phyloP scores from a whole-genome alignment of 2,113 vertebrate species.

The Actinemys pallida region DNA sequence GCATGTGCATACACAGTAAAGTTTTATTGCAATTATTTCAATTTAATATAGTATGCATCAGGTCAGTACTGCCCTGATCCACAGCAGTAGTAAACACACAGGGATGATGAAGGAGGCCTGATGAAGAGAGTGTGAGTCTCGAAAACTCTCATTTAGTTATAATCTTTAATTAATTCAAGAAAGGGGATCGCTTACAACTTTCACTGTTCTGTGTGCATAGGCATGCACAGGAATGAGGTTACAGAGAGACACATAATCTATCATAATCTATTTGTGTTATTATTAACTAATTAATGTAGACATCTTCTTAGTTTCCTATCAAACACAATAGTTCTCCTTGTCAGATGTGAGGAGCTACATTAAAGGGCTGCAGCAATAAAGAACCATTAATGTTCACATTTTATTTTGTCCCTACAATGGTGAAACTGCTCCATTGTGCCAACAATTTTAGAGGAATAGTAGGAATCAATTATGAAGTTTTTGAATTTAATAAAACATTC shows the following conservation, averaged over 20 bases:
- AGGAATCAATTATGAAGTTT: background rate
- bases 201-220: background rate
- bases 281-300: background rate
- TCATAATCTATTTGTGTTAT: background rate
- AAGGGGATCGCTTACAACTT: background rate
- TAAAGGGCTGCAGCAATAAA: background rate
- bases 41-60: background rate
- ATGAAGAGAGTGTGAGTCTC: background rate
- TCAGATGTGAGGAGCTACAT: background rate
- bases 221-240: background rate
- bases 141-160: background rate
- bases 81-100: background rate
- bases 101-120: background rate
- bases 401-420: fast-evolving
- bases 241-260: background rate
- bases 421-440: background rate
- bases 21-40: background rate
- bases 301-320: background rate
- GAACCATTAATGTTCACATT: background rate
- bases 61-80: background rate
- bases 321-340: background rate
- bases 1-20: background rate
- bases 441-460: background rate
- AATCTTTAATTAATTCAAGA: background rate
- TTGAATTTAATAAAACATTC: background rate